These are phyloP conservation scores for Leontocebus nigricollis DNA, from an alignment of 2,797 vertebrate genomes.

Conservation along the genomic window DNA sequence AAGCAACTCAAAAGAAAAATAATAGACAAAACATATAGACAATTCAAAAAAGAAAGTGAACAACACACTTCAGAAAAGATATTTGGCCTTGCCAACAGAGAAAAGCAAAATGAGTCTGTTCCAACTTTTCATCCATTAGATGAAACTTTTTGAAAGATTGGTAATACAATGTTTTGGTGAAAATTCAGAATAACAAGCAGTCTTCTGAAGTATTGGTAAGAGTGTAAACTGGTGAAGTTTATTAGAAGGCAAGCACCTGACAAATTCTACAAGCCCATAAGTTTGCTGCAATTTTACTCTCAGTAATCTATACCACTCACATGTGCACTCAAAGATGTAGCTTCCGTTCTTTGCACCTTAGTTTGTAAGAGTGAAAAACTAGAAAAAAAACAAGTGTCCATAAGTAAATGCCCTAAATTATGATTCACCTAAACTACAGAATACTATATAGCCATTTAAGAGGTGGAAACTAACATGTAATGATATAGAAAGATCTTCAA, in stretches of 20 bases:
- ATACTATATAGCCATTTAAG: neutral
- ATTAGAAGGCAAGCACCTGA: neutral
- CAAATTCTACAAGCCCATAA: neutral
- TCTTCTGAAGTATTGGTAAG: neutral
- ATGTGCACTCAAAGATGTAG: neutral
- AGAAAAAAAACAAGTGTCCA: neutral
- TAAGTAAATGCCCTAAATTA: neutral
- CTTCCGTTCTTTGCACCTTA: neutral
- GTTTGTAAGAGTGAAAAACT: neutral
- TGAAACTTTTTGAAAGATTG: neutral
- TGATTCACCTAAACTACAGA: neutral
- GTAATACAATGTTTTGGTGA: neutral
- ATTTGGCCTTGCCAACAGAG: neutral
- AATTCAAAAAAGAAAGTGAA: neutral
- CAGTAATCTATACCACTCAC: neutral
- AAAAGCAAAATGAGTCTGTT: neutral
- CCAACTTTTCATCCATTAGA: neutral
- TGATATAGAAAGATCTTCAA: neutral
- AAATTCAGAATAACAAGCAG: neutral
- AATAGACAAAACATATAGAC: neutral
- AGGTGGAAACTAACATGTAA: neutral
- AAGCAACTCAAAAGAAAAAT: neutral
- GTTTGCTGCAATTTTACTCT: neutral
- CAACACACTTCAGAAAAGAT: neutral
- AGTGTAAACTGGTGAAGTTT: neutral